A percentile compares a stretch with the other conserved stretches of the same genome.
Conservation (phyloP, 1,140 invertebrate species). For the Caenorhabditis brenneri region DNA sequence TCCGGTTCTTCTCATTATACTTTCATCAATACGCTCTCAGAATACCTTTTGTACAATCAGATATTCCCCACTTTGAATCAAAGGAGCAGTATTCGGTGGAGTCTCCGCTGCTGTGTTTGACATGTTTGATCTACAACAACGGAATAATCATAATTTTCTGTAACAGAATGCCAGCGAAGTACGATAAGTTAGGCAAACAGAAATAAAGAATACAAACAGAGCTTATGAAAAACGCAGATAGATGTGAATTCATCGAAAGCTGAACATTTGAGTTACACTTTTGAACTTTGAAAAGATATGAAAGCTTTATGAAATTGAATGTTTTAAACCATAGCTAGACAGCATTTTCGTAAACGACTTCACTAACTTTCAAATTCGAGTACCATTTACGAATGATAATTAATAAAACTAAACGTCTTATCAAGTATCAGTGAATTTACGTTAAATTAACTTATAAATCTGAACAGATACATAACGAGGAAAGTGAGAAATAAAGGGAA, state of each 20-base stretch:
- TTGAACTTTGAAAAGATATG: no score
- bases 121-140: neutral
- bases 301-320: no score
- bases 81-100: neutral
- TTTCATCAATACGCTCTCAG: neutral
- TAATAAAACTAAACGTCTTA: no score
- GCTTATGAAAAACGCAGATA: no score
- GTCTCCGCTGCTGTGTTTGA: neutral
- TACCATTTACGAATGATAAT: no score
- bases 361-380: no score
- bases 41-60: constrained; percentile 36
- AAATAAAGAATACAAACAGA: neutral
- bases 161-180: neutral
- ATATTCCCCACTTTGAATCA: constrained; percentile 24
- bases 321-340: no score
- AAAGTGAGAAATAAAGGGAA: neutral
- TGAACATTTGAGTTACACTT: neutral
- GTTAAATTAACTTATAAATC: no score
- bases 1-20: no score
- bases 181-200: neutral
- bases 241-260: no score
- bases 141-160: neutral
- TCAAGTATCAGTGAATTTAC: no score
- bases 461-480: neutral
- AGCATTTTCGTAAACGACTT: no score